Evolutionary conservation across 2,797 vertebrate genomes (phyloP), one percentile per base, ranked within the genome.

Genomic region (Artibeus lituratus): DNA sequence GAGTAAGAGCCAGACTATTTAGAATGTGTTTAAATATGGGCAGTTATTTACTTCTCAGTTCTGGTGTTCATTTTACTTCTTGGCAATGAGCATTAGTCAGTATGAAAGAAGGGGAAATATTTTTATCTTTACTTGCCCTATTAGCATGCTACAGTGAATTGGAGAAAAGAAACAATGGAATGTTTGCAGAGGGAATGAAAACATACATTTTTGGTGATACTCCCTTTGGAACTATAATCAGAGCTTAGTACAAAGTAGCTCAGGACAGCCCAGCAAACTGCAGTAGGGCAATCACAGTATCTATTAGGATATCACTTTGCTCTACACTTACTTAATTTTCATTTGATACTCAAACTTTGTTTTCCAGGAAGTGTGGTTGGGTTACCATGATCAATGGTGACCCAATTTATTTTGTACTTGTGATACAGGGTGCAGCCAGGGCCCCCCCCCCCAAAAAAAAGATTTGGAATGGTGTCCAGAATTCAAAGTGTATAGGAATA

Each of bases 271-370:
- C 39, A 55, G 39, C 3, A 37, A 10, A 16, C 84, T 97, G 95
- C 96, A 96, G 37, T 16, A 0, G 7, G n/a, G 95, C 97, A 96
- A 90, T 59, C 44, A 51, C 69, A 62, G 32, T n/a, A 35, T 76
- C 96, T 76, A 94, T 95, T 95, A 81, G 59, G 29, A 87, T 78
- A 95, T 97, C 92, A 14, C 85, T 93, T 97, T 96, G 67, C 96
- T 96, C 87, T 86, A 86, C 19, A 37, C 69, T 96, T 88, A n/a
- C 89, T 89, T 90, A 73, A 19, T 29, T 53, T 73, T 95, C 51
- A 69, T 47, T 84, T 95, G 97, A 96, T 94, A 82, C 5, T 0
- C 0, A 0, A 7, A 11, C 9, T 93, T 69, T 86, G 15, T 44
- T 97, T 95, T 94, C 81, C 92, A 62, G 69, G 93, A 95, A 94